Conservation (phyloP, 1,140 invertebrate species). For the Drosophila elegans region DNA sequence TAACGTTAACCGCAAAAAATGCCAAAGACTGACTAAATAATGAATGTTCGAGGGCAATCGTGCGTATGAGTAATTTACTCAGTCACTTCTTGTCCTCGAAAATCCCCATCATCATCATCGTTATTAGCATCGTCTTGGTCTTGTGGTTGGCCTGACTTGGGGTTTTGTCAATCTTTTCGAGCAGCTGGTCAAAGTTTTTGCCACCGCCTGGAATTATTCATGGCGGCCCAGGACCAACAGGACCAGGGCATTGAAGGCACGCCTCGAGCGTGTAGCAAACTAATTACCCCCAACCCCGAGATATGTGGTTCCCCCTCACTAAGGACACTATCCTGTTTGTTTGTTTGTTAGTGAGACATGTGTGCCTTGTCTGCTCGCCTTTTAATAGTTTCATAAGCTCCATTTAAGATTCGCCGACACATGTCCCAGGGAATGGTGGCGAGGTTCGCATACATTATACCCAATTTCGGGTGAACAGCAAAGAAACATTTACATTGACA, state of each 20-base stretch:
- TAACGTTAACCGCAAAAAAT: conserved; percentile 47
- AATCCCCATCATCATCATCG: conserved; percentile 36
- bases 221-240: conserved; percentile 27
- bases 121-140: conserved; percentile 46
- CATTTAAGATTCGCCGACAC: conserved; percentile 85
- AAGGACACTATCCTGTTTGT: conserved; percentile 42
- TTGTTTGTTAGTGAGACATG: conserved; percentile 59
- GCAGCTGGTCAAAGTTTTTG: conserved; percentile 76
- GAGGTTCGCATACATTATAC: conserved; percentile 64
- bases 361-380: conserved; percentile 60
- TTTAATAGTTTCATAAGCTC: conserved; percentile 85
- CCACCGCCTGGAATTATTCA: conserved; percentile 72
- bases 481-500: conserved; percentile 73
- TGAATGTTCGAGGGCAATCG: conserved; percentile 63
- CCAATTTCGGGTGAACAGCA: conserved; percentile 43
- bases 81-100: conserved; percentile 10
- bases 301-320: not conserved
- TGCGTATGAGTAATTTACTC: conserved; percentile 80
- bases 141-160: conserved; percentile 60
- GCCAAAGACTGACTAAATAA: conserved; percentile 42
- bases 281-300: conserved; percentile 68
- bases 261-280: conserved; percentile 78
- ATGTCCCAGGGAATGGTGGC: conserved; percentile 57
- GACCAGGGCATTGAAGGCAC: conserved; percentile 38
- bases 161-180: conserved; percentile 54